Percentiles rank a stretch among this genome's conserved stretches.
phyloP scores from a whole-genome alignment of 1,140 invertebrate genomes.

The Globodera rostochiensis region DNA sequence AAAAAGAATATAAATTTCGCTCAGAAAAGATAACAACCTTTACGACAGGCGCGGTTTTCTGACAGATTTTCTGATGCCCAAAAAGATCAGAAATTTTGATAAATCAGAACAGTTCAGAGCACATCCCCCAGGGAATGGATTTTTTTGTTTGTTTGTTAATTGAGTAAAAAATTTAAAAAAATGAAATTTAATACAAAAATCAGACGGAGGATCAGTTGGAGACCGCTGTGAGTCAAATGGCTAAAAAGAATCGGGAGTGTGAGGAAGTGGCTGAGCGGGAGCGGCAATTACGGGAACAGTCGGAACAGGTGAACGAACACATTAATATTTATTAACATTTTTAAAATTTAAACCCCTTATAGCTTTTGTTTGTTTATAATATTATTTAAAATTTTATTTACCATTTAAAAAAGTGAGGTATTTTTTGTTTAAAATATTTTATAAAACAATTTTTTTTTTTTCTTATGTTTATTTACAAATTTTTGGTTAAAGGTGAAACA shows the following conservation, averaged over 20 bases:
- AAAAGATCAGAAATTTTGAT: too few species aligned
- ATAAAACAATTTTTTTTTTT: conserved; percentile 58
- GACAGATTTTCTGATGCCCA: too few species aligned
- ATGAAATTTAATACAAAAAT: conserved; percentile 13
- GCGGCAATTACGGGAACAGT: conserved; percentile 77
- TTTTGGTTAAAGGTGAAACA: conserved; percentile 73
- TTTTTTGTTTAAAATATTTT: background rate
- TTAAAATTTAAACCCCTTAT: background rate
- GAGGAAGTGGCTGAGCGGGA: conserved; percentile 82
- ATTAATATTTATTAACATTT: background rate
- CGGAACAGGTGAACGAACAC: conserved; percentile 69
- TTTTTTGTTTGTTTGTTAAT: background rate
- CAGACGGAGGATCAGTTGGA: conserved; percentile 78
- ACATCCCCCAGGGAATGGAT: too few species aligned
- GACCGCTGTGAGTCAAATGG: conserved; percentile 78
- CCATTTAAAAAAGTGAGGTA: background rate
- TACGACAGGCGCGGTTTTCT: too few species aligned
- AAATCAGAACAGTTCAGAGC: too few species aligned
- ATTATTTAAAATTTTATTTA: background rate
- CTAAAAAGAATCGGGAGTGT: conserved; percentile 75
- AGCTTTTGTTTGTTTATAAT: background rate
- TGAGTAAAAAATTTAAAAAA: background rate
- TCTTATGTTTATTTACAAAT: background rate
- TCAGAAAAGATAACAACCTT: too few species aligned
- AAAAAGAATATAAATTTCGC: too few species aligned